These are phyloP conservation scores for Clarias batrachus DNA, from an alignment of 2,113 vertebrate species.

Conservation along the genomic window DNA sequence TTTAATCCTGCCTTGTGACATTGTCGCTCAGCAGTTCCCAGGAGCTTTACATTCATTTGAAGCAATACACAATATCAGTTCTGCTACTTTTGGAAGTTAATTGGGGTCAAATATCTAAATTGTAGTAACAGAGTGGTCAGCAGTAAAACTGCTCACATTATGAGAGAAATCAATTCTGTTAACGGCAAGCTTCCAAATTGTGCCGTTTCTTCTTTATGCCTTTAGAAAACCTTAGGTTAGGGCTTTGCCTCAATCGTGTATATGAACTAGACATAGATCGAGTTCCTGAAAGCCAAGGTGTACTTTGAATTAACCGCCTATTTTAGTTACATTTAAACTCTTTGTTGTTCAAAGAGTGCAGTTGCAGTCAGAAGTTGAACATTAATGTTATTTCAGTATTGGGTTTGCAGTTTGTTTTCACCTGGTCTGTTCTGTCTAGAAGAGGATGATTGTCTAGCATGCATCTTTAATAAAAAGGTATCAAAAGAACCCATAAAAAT, in stretches of 20 bases:
- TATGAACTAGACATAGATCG: slow-evolving; percentile 15
- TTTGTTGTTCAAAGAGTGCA: slow-evolving; percentile 19
- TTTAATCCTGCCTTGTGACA: slow-evolving; percentile 37
- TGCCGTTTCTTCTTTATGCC: slow-evolving; percentile 37
- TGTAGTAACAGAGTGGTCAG: slow-evolving; percentile 42
- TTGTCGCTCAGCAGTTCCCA: slow-evolving; percentile 45
- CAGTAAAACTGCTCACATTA: slow-evolving; percentile 14
- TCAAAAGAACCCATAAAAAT: no score
- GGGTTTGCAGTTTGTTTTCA: no score
- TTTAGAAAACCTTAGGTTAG: slow-evolving; percentile 41
- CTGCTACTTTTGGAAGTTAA: slow-evolving; percentile 54
- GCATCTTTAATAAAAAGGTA: no score
- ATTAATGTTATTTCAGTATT: no score
- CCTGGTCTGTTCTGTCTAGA: no score
- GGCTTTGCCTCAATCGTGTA: slow-evolving; percentile 30
- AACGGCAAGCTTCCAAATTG: neutral
- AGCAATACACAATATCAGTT: slow-evolving; percentile 55
- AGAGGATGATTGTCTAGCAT: no score
- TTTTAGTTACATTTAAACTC: slow-evolving; percentile 17
- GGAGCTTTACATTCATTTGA: slow-evolving; percentile 50
- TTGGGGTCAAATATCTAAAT: slow-evolving; percentile 54
- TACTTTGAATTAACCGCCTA: slow-evolving; percentile 1
- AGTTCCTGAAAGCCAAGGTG: slow-evolving; percentile 15
- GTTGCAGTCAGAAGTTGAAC: neutral
- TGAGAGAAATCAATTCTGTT: slow-evolving; percentile 39